A percentile compares a stretch with the other conserved stretches of the same genome.
Evolutionary conservation across 1,140 invertebrate genomes (phyloP).

Genomic region (Drosophila prosaltans): DNA sequence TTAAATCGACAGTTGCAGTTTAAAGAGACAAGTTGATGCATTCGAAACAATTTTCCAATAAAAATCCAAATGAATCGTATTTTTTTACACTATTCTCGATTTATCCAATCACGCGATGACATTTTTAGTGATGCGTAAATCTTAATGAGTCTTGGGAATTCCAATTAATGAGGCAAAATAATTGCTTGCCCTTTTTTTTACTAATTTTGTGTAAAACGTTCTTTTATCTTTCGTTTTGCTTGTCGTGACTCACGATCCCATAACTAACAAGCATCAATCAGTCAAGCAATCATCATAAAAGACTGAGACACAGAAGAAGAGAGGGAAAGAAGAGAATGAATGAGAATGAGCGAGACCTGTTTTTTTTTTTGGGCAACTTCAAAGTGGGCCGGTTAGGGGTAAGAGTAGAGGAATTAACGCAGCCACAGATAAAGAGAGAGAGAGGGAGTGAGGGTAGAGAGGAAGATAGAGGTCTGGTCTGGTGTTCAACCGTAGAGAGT

Average conservation of each 20-base stretch:
- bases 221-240: too few relatives aligned
- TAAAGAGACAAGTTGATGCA: too few relatives aligned
- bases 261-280: conserved; percentile 9
- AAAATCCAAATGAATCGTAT: too few relatives aligned
- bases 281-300: conserved; percentile 11
- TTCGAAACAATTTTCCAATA: too few relatives aligned
- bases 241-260: conserved; percentile 5
- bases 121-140: too few relatives aligned
- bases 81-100: too few relatives aligned
- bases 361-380: conserved; percentile 3
- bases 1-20: too few relatives aligned
- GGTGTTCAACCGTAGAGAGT: conserved; percentile 16
- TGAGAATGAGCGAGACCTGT: background rate
- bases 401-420: background rate
- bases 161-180: too few relatives aligned
- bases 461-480: conserved; percentile 1
- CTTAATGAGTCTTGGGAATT: too few relatives aligned
- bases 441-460: background rate
- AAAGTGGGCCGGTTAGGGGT: conserved; percentile 6
- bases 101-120: too few relatives aligned
- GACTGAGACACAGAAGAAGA: background rate
- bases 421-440: background rate
- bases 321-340: background rate
- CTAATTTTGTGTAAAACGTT: too few relatives aligned
- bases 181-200: too few relatives aligned